phyloP scores from a whole-genome alignment of 2,113 vertebrate genomes.

The Guaruba guarouba region DNA sequence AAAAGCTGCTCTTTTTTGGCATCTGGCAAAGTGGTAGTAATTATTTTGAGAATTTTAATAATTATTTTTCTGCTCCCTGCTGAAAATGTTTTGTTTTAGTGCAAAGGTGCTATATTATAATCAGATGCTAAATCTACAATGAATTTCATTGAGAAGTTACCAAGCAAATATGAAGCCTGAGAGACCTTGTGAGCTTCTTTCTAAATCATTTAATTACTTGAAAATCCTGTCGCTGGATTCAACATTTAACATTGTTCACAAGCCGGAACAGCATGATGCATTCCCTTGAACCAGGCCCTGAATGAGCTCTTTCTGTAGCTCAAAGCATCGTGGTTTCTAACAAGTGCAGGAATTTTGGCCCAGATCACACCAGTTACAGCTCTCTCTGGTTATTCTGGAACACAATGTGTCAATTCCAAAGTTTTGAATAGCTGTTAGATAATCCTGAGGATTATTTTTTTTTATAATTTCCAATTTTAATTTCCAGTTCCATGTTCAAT shows the following conservation, averaged over 20 bases:
- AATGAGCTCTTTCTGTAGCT: conserved; percentile 61
- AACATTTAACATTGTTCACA: conserved; percentile 21
- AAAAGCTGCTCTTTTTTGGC: background rate
- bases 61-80: background rate
- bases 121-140: background rate
- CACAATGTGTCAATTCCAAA: background rate
- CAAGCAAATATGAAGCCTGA: background rate
- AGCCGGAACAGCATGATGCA: conserved; percentile 28
- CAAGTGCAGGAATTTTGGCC: conserved; percentile 45
- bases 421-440: background rate
- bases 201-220: conserved; percentile 8
- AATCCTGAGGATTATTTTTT: background rate
- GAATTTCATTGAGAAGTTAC: background rate
- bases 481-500: background rate
- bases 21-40: background rate
- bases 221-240: conserved; percentile 2
- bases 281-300: conserved; percentile 32
- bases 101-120: background rate
- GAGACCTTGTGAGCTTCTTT: background rate
- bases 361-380: conserved; percentile 1
- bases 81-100: background rate
- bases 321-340: conserved; percentile 47
- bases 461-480: background rate
- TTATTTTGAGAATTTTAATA: background rate
- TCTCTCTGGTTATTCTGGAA: background rate